Evolutionary conservation across 92 coral and sea anemone genomes (phyloP), one percentile per base, ranked within the genome.

Genomic region (Pocillopora meandrina): DNA sequence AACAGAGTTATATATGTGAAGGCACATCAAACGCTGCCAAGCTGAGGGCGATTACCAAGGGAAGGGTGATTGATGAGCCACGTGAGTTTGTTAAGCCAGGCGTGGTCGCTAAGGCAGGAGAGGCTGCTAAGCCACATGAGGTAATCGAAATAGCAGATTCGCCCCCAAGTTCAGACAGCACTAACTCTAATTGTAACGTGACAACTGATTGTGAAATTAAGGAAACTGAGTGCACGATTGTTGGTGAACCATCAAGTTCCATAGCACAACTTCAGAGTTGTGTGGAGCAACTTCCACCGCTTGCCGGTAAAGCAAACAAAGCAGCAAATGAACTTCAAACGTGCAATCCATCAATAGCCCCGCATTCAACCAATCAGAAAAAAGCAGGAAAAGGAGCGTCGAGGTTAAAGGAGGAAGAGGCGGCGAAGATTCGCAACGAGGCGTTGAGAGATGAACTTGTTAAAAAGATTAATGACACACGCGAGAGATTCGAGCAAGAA

Each of bases 401-500:
- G 10, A 70, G 33, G 17, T 23, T 1, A 16, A 34, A 36, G 21
- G 11, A 9, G 20, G 74, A 17, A 36, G 74, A 70, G 19, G 74
- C 16, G 0, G 56, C 33, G 42, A n/a, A 70, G 52, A 35, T 7
- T 70, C 56, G 55, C 12, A 70, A 21, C 55, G 42, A 70, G 1
- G 74, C 56, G 17, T 34, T 21, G 57, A 42, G 69, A 36, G 78
- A 70, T 60, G 91, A 87, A 75, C 91, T 90, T 55, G 64, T 87
- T 66, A 77, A 80, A 62, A 90, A 90, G 80, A 68, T 90, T 15
- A 23, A 56, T 10, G 71, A 90, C 84, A 84, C 91, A 1, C 75
- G 88, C 26, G 80, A 73, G 64, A 87, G 87, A 74, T 76, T 87
- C 11, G 84, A 61, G 16, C 71, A 90, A 12, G 93, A 90, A 71